These are phyloP conservation scores for Mustela nigripes DNA, from an alignment of 2,113 vertebrate genomes.

Conservation along the genomic window DNA sequence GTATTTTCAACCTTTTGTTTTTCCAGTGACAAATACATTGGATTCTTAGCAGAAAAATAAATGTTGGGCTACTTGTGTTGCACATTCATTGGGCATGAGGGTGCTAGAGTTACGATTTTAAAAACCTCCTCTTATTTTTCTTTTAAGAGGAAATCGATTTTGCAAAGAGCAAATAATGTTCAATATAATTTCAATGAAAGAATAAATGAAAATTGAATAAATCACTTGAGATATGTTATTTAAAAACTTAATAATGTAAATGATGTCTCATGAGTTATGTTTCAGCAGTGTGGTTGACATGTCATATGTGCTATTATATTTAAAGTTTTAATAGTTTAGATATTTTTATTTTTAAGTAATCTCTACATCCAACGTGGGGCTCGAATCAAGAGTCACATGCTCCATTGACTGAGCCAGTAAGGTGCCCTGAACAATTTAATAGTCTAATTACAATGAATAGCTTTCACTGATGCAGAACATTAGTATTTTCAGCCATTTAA, in stretches of 20 bases:
- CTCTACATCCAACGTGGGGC: background rate
- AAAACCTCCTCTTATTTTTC: background rate
- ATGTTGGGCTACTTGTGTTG: background rate
- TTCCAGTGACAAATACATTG: background rate
- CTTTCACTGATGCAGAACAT: background rate
- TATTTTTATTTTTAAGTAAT: background rate
- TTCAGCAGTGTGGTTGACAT: background rate
- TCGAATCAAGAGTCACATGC: background rate
- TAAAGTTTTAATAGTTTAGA: background rate
- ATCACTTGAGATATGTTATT: background rate
- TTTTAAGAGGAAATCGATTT: slow-evolving; percentile 10
- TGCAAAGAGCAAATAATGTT: background rate
- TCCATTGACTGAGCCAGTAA: background rate
- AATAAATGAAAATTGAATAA: background rate
- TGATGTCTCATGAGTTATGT: background rate
- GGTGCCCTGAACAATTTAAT: background rate
- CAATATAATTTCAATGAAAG: background rate
- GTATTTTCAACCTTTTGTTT: background rate
- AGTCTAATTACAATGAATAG: background rate
- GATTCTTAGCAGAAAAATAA: background rate
- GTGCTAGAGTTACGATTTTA: background rate
- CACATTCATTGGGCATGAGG: background rate
- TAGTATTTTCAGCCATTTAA: background rate
- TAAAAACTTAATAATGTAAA: background rate
- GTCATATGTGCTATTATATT: background rate